Base-by-base conservation (phyloP, 2,888 invertebrate genomes). In the Xanthia togata region DNA sequence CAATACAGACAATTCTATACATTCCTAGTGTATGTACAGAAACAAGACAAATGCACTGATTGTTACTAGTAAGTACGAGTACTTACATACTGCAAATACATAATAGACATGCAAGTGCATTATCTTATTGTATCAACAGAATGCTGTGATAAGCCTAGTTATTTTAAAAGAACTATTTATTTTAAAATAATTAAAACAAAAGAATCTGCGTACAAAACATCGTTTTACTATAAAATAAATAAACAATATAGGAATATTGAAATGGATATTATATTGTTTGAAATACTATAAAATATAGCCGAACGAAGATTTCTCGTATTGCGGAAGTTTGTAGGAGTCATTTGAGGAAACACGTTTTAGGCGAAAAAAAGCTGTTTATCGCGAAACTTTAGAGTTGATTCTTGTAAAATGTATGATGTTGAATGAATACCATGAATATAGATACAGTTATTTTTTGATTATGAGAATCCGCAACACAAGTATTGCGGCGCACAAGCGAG, bases 51-150 rank as follows among this genome's bases (percentile, higher is more conserved):
- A 47, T 50, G 31, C 38, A 76, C 26, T 53, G 17, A 70, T 63
- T 70, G 41, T 63, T 41, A 62, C 12, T 8, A 35, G 63, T 63
- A 47, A 23, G 31, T 47, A 23, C 14, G 31, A 23, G 31, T 47
- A 23, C 14, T 47, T 31, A 23, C 41, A 55, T 59, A 65, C 12
- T 74, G 65, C 23, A 74, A 77, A 74, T 50, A 74, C 23, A 72
- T 67, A 82, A 82, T 44, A 77, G 50, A 35, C 31, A 63, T 31
- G 41, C 35, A 50, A 55, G 47, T 71, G 38, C 50, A 12, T 71
- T 67, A 64, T 71, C 14, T 47, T 11, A 65, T 44, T 44, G 53
- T 74, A 41, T 47, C 44, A 77, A 74, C 57, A 62, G 1, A 55
- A 64, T 31, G 8, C 35, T 59, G 14, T 23, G 23, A 53, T 50